Evolutionary conservation across 1,140 invertebrate species (phyloP).

Genomic region (Saxidomus purpurata): DNA sequence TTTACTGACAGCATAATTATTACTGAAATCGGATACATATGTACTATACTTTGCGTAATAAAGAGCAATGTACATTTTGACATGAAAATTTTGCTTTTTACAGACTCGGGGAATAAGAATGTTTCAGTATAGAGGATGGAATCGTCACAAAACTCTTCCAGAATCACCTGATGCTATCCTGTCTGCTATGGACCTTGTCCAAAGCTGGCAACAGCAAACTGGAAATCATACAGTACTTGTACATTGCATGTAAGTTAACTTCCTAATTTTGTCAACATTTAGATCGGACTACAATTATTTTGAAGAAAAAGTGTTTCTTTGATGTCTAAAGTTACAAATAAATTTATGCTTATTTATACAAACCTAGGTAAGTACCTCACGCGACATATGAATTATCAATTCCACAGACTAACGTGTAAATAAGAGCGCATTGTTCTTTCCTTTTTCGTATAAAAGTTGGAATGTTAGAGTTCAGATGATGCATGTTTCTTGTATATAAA

Average conservation of each 20-base stretch:
- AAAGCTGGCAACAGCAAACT: not conserved
- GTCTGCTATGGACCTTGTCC: not conserved
- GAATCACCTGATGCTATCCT: not conserved
- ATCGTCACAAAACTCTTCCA: not conserved
- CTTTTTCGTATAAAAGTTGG: too few relatives aligned
- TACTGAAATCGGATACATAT: not conserved
- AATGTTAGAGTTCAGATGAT: too few relatives aligned
- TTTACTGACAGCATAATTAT: not conserved
- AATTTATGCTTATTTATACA: too few relatives aligned
- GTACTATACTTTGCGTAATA: not conserved
- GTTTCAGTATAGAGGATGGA: not conserved
- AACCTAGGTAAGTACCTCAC: too few relatives aligned
- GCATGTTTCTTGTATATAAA: too few relatives aligned
- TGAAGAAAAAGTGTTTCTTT: too few relatives aligned
- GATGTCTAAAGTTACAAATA: too few relatives aligned
- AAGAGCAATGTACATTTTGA: not conserved
- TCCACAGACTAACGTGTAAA: too few relatives aligned
- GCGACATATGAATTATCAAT: too few relatives aligned
- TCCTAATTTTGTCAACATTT: too few relatives aligned
- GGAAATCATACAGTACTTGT: conserved; percentile 24
- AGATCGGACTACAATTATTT: too few relatives aligned
- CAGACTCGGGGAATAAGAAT: not conserved
- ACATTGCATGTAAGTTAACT: conserved; percentile 44
- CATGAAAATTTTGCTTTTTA: not conserved
- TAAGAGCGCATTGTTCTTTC: too few relatives aligned